These are phyloP conservation scores for Xiphias gladius DNA, from an alignment of 2,113 vertebrate species.

Conservation along the genomic window DNA sequence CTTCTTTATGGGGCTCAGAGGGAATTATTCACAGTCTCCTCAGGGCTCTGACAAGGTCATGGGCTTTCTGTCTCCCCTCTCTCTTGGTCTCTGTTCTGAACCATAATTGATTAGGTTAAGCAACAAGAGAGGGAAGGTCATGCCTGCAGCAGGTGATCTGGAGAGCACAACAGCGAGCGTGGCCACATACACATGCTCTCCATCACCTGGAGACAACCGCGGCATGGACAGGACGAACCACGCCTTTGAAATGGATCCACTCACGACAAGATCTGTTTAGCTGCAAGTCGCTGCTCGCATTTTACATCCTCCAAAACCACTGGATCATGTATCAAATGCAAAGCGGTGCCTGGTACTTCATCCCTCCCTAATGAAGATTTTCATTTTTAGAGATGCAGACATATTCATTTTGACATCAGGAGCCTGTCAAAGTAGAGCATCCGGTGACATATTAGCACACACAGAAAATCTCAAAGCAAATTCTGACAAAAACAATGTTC, in stretches of 20 bases:
- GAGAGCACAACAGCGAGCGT: conserved; percentile 60
- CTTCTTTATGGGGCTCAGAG: conserved; percentile 81
- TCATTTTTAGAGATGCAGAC: conserved; percentile 33
- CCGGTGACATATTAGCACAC: conserved; percentile 30
- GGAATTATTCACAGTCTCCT: conserved; percentile 86
- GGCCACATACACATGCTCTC: conserved; percentile 74
- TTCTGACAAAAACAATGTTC: conserved; percentile 35
- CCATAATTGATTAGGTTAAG: conserved; percentile 88
- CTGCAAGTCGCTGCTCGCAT: neutral
- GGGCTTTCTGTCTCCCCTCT: conserved; percentile 71
- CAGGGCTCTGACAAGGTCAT: conserved; percentile 82
- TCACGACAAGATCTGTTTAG: conserved; percentile 35
- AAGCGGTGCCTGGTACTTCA: neutral
- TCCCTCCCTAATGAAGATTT: conserved; percentile 14
- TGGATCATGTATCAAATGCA: neutral
- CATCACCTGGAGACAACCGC: conserved; percentile 69
- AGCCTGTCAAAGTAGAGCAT: conserved; percentile 31
- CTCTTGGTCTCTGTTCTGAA: conserved; percentile 82
- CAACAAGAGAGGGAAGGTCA: conserved; percentile 82
- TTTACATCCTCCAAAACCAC: neutral
- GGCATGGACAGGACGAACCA: conserved; percentile 41
- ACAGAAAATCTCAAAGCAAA: conserved; percentile 29
- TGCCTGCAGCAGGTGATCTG: conserved; percentile 71
- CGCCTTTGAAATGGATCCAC: conserved; percentile 51
- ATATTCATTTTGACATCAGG: conserved; percentile 19